Base-by-base conservation (phyloP, 2,113 vertebrate genomes). In the Antechinus flavipes region DNA sequence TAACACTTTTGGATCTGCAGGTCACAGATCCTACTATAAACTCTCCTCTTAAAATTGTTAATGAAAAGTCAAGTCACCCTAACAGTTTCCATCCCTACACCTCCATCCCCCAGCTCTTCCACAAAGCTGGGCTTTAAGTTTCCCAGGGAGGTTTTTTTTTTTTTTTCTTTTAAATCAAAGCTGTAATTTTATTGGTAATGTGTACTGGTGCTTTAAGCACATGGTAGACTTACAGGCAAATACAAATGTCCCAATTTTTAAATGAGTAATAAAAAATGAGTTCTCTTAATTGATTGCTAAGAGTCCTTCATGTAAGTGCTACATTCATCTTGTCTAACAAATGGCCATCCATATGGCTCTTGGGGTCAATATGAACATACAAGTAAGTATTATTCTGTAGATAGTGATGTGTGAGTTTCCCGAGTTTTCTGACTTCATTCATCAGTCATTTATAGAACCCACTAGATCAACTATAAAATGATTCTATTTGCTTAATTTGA, bases 41-140 rank as follows among this genome's bases (percentile, higher is more conserved):
- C 54, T 93, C 94, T 53, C 42, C 53, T 98, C 94, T 96, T 97
- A 97, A 97, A 96, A 97, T 98, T 94, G 92, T 90, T 97, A 96
- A 97, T 95, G 53, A 90, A 94, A 97, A 97, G 10, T 91, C 56
- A 97, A 98, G 93, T 84, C 27, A 90, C 55, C 96, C 6, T 89
- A 91, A 95, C n/a, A 95, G 84, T 89, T 96, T 97, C 35, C 19
- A 42, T 35, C 35, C 61, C 35, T 35, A 27, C 61, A 30, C 68
- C n/a, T 19, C 68, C 58, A 2, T 3, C 27, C 27, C 19, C 35
- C 5, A 84, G n/a, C n/a, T 84, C n/a, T 84, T n/a, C n/a, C n/a
- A 42, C 68, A 42, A 42, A 84, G 19, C 68, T 84, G n/a, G 68
- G n/a, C 68, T 84, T 84, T 42, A 84, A 19, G 35, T 84, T 84